These are phyloP conservation scores for Panagrolaimus sp. DNA, from an alignment of 1,140 invertebrate genomes.

Conservation along the genomic window DNA sequence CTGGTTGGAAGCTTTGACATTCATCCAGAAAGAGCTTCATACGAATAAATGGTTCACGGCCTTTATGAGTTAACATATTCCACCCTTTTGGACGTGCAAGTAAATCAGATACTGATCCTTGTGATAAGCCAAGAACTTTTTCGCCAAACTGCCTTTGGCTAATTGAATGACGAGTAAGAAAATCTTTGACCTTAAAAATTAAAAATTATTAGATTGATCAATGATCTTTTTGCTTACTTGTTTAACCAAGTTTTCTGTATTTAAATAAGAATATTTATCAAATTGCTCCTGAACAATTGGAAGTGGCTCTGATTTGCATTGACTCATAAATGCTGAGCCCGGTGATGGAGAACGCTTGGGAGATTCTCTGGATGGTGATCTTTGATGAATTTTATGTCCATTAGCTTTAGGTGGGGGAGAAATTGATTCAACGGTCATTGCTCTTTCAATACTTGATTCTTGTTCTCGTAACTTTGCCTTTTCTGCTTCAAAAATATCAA, in stretches of 20 bases:
- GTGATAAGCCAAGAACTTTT: slow-evolving; percentile 85
- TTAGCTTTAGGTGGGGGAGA: slow-evolving; percentile 24
- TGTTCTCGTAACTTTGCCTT: slow-evolving; percentile 78
- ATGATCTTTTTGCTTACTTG: slow-evolving; percentile 64
- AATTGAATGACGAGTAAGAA: slow-evolving; percentile 93
- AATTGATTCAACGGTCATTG: slow-evolving; percentile 12
- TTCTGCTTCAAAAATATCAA: slow-evolving; percentile 91
- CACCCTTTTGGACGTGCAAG: slow-evolving; percentile 88
- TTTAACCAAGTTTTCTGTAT: slow-evolving; percentile 95
- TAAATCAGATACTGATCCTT: slow-evolving; percentile 85
- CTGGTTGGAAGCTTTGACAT: slow-evolving; percentile 79
- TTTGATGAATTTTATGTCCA: slow-evolving; percentile 61
- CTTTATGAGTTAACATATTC: slow-evolving; percentile 95
- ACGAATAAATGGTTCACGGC: slow-evolving; percentile 87
- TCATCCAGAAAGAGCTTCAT: slow-evolving; percentile 98
- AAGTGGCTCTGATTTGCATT: slow-evolving; percentile 79
- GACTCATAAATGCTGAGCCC: slow-evolving; percentile 64
- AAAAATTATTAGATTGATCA: too few relatives aligned
- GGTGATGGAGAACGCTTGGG: slow-evolving; percentile 66
- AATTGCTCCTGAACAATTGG: slow-evolving; percentile 98
- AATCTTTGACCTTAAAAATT: slow-evolving; percentile 72
- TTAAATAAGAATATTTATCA: slow-evolving; percentile 92
- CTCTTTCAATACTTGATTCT: not conserved
- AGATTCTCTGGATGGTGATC: slow-evolving; percentile 74
- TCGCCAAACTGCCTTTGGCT: slow-evolving; percentile 96